Evolutionary conservation across 2,113 vertebrate genomes (phyloP).

Genomic region (Entosphenus tridentatus): DNA sequence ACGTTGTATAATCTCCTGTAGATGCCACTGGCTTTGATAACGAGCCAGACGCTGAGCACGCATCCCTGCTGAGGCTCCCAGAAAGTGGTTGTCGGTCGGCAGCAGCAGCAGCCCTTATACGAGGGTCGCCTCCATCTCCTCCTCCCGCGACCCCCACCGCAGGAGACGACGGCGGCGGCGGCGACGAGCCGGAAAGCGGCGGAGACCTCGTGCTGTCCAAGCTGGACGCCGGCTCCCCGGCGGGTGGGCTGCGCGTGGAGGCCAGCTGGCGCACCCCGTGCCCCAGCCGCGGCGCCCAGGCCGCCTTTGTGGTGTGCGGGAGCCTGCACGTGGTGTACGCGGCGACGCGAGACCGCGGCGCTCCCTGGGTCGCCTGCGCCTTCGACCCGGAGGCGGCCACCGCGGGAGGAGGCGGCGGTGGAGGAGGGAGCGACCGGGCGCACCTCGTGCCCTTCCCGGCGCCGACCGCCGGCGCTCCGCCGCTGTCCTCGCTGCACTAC

Average conservation of each 20-base stretch:
- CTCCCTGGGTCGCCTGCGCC: conserved; percentile 44
- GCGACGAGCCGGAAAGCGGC: conserved; percentile 26
- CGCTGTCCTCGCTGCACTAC: conserved; percentile 52
- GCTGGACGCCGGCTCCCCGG: conserved; percentile 32
- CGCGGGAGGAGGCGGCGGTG: conserved; percentile 8
- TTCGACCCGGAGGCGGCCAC: conserved; percentile 44
- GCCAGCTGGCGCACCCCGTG: conserved; percentile 61
- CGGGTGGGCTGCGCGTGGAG: conserved; percentile 28
- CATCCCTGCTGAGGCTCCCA: too few relatives aligned
- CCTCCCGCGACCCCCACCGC: too few relatives aligned
- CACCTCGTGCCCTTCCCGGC: conserved; percentile 46
- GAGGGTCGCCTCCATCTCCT: too few relatives aligned
- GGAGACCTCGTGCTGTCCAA: conserved; percentile 57
- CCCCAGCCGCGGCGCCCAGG: conserved; percentile 42
- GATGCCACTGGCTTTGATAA: too few relatives aligned
- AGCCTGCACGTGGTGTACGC: conserved; percentile 66
- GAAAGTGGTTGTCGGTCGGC: too few relatives aligned
- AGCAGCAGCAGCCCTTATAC: too few relatives aligned
- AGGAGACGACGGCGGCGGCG: too few relatives aligned
- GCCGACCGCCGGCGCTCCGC: conserved; percentile 25
- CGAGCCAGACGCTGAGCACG: too few relatives aligned
- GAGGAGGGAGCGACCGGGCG: conserved; percentile 13
- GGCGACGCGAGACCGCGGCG: conserved; percentile 28
- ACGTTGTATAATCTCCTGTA: too few relatives aligned
- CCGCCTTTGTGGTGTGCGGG: conserved; percentile 58